Evolutionary conservation across 2,113 vertebrate species (phyloP).

Genomic region (Nannospalax galili): DNA sequence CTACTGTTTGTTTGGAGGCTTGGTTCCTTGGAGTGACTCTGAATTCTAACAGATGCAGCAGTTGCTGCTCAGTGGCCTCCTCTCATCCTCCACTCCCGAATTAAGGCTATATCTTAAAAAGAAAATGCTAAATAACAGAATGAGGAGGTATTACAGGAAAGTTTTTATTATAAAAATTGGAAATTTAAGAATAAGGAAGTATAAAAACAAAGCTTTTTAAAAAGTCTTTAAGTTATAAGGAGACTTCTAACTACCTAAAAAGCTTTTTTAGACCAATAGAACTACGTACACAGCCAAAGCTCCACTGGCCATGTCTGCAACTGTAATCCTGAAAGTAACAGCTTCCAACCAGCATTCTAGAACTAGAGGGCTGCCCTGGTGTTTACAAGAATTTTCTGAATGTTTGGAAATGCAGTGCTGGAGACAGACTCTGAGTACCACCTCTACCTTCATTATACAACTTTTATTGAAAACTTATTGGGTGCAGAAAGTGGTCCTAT

Average conservation of each 20-base stretch:
- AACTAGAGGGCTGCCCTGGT: constrained; percentile 45
- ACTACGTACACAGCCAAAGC: constrained; percentile 22
- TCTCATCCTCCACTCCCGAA: neutral
- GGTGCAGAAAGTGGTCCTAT: constrained; percentile 38
- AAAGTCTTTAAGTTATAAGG: neutral
- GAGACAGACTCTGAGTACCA: constrained; percentile 38
- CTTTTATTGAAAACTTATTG: constrained; percentile 59
- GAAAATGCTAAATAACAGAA: constrained; percentile 23
- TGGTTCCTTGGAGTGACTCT: neutral
- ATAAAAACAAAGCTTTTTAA: neutral
- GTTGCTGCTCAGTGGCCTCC: neutral
- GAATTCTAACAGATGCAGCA: neutral
- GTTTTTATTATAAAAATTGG: constrained; percentile 27
- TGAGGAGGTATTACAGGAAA: neutral
- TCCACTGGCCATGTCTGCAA: neutral
- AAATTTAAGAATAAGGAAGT: constrained; percentile 41
- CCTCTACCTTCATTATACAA: constrained; percentile 37
- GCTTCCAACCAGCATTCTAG: constrained; percentile 13
- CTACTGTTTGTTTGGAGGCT: neutral
- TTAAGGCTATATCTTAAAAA: neutral
- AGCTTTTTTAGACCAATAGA: neutral
- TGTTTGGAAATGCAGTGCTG: constrained; percentile 62
- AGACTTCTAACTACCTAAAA: constrained; percentile 1
- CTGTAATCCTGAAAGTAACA: constrained; percentile 37
- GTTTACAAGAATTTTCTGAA: constrained; percentile 71